These are phyloP conservation scores for Drosophila baimaii DNA, from an alignment of 1,140 invertebrate species.

Conservation along the genomic window DNA sequence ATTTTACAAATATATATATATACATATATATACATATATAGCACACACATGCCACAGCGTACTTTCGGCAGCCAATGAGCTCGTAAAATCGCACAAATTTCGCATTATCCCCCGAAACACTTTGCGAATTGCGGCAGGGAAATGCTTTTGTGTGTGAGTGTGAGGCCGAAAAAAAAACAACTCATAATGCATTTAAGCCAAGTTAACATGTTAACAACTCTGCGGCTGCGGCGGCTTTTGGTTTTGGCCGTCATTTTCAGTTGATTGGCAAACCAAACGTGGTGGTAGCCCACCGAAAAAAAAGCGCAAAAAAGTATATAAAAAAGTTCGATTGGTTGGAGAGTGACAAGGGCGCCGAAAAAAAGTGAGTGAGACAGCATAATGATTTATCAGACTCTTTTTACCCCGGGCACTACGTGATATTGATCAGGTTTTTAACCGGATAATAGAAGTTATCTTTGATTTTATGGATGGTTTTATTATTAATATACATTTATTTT, in stretches of 20 bases:
- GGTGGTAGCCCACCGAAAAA: slow-evolving; percentile 26
- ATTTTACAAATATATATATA: background rate
- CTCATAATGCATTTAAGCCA: slow-evolving; percentile 61
- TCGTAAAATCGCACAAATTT: slow-evolving; percentile 22
- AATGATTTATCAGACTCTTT: slow-evolving; percentile 56
- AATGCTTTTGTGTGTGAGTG: background rate
- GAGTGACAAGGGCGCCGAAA: slow-evolving; percentile 40
- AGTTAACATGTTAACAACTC: slow-evolving; percentile 55
- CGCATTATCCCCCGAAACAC: slow-evolving; percentile 40
- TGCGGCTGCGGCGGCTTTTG: slow-evolving; percentile 45
- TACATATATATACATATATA: background rate
- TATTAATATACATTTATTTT: background rate
- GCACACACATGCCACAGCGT: background rate
- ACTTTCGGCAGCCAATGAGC: slow-evolving; percentile 25
- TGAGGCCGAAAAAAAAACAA: slow-evolving; percentile 23
- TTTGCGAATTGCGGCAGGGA: slow-evolving; percentile 31
- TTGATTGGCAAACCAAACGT: slow-evolving; percentile 52
- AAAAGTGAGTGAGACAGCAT: background rate
- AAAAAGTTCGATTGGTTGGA: slow-evolving; percentile 17
- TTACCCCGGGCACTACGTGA: slow-evolving; percentile 49
- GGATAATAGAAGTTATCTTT: background rate
- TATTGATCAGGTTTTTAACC: slow-evolving; percentile 53
- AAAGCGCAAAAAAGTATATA: slow-evolving; percentile 13
- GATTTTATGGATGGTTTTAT: background rate
- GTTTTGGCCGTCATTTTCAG: slow-evolving; percentile 50